A percentile compares a stretch with the other conserved stretches of the same genome.
Evolutionary conservation across 2,888 invertebrate species (phyloP).

Genomic region (Sinohyriopsis cumingii): DNA sequence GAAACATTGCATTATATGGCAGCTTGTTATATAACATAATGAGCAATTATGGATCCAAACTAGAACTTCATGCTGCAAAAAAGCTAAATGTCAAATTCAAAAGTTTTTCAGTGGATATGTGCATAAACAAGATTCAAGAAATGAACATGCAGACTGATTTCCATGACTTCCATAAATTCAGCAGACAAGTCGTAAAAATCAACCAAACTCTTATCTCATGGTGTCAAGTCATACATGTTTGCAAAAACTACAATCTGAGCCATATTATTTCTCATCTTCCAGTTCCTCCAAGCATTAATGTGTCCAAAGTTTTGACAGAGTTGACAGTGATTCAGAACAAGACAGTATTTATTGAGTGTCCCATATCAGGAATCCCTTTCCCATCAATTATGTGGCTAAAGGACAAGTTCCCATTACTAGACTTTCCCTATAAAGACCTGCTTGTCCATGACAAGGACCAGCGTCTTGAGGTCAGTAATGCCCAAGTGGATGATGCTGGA

Average conservation of each 20-base stretch:
- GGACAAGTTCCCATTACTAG: constrained; percentile 54
- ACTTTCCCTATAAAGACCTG: constrained; percentile 61
- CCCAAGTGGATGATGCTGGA: constrained; percentile 70
- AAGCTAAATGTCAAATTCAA: no score
- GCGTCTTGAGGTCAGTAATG: constrained; percentile 69
- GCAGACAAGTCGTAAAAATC: no score
- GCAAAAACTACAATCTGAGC: no score
- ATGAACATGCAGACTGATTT: no score
- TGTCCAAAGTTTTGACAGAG: constrained; percentile 39
- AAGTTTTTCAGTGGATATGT: no score
- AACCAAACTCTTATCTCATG: no score
- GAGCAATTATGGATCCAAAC: no score
- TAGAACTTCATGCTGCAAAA: no score
- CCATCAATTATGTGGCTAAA: constrained; percentile 72
- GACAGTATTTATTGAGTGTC: constrained; percentile 69
- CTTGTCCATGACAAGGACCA: constrained; percentile 59
- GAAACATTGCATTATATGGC: no score
- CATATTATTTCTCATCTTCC: constrained; percentile 17
- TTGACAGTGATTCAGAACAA: constrained; percentile 67
- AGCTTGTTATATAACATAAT: no score
- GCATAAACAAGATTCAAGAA: no score
- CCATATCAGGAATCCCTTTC: constrained; percentile 67
- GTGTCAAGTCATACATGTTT: background rate
- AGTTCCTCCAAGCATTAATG: constrained; percentile 66
- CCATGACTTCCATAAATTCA: no score